phyloP scores from a whole-genome alignment of 2,113 vertebrate genomes.

The Marmota flaviventris region DNA sequence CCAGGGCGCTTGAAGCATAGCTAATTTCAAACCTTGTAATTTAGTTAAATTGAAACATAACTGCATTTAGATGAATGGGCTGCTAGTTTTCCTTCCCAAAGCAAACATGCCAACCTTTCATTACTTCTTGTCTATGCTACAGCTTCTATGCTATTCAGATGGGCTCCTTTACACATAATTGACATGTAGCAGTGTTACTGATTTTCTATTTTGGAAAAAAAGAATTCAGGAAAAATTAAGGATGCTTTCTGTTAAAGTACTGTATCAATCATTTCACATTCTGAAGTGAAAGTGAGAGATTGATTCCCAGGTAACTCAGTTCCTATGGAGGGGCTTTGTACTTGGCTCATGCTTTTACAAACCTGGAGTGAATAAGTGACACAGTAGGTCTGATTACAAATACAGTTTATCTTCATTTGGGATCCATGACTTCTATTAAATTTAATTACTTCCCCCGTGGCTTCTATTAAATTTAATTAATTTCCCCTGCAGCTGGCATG shows the following conservation, averaged over 20 bases:
- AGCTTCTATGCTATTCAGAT: slow-evolving; percentile 58
- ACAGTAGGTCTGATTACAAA: slow-evolving; percentile 81
- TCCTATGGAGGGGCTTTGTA: neutral
- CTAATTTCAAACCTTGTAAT: slow-evolving; percentile 86
- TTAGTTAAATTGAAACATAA: slow-evolving; percentile 86
- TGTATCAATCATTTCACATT: neutral
- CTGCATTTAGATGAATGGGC: slow-evolving; percentile 81
- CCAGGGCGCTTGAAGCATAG: slow-evolving; percentile 70
- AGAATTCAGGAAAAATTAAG: neutral
- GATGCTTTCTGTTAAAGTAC: neutral
- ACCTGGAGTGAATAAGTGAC: slow-evolving; percentile 63
- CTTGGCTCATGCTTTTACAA: slow-evolving; percentile 53
- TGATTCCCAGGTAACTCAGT: neutral
- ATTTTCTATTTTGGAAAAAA: slow-evolving; percentile 16
- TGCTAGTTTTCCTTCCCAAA: slow-evolving; percentile 81
- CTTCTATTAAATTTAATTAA: slow-evolving; percentile 82
- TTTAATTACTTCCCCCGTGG: slow-evolving; percentile 79
- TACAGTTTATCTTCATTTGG: slow-evolving; percentile 83
- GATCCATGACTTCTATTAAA: slow-evolving; percentile 79
- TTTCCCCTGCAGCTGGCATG: slow-evolving; percentile 80
- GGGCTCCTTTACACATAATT: slow-evolving; percentile 63
- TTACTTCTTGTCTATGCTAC: slow-evolving; percentile 75
- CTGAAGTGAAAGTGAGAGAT: neutral
- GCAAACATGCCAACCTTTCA: slow-evolving; percentile 82
- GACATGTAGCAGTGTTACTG: neutral